Evolutionary conservation across 1,140 invertebrate genomes (phyloP).

Genomic region (Atopsyche davidsoni): DNA sequence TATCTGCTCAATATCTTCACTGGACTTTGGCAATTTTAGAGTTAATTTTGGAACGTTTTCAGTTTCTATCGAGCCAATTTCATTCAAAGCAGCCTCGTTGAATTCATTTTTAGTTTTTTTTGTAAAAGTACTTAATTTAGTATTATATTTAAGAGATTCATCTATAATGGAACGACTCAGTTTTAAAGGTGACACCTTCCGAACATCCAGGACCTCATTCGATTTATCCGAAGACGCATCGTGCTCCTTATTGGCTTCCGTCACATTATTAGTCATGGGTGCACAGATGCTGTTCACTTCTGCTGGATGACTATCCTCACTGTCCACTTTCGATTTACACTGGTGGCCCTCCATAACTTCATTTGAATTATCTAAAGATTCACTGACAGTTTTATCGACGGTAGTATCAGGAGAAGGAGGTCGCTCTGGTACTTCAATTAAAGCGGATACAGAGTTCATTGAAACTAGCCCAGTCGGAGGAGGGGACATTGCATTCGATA

Average conservation of each 20-base stretch:
- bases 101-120: slow-evolving; percentile 1
- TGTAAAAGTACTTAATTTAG: slow-evolving; percentile 5
- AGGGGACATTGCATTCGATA: no score
- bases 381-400: no score
- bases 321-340: no score
- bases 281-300: no score
- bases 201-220: slow-evolving; percentile 20
- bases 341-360: no score
- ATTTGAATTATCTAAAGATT: no score
- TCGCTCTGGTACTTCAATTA: no score
- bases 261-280: slow-evolving; percentile 7
- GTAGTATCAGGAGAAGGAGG: no score
- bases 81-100: background rate
- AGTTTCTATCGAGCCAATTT: slow-evolving; percentile 10
- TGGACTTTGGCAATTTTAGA: slow-evolving; percentile 6
- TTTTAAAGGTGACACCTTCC: slow-evolving; percentile 18
- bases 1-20: slow-evolving; percentile 5
- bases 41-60: slow-evolving; percentile 18
- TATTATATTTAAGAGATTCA: slow-evolving; percentile 14
- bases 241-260: background rate
- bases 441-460: no score
- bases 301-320: no score
- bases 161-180: slow-evolving; percentile 12
- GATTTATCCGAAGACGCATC: slow-evolving; percentile 15
- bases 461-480: no score